These are phyloP conservation scores for Brachyopa scutellaris DNA, from an alignment of 2,888 invertebrate genomes.

Conservation along the genomic window DNA sequence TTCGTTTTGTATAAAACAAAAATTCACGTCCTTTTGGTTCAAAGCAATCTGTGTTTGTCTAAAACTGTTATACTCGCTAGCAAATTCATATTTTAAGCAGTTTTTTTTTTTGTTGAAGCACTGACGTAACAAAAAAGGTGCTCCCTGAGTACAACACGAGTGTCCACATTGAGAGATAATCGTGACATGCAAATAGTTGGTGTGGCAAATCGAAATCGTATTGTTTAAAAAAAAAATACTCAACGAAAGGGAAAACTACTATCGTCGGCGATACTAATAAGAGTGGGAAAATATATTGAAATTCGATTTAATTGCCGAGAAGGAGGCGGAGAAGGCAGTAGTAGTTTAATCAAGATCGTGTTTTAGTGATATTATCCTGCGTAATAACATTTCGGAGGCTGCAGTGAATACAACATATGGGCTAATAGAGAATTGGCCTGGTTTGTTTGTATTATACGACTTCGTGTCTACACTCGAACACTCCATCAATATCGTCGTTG, in stretches of 20 bases:
- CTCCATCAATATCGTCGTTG: slow-evolving; percentile 1
- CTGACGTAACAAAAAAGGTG: slow-evolving; percentile 27
- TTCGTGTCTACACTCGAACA: not conserved
- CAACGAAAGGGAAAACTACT: slow-evolving; percentile 46
- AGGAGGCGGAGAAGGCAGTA: slow-evolving; percentile 31
- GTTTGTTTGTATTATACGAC: slow-evolving; percentile 61
- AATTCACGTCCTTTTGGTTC: slow-evolving; percentile 4
- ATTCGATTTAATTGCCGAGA: slow-evolving; percentile 25
- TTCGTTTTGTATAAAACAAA: not conserved
- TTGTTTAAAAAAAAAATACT: slow-evolving; percentile 23
- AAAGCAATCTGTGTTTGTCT: not conserved
- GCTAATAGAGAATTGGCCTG: slow-evolving; percentile 44
- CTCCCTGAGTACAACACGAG: slow-evolving; percentile 35
- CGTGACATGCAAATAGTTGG: slow-evolving; percentile 70
- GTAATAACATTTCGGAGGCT: slow-evolving; percentile 26
- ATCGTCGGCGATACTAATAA: slow-evolving; percentile 4
- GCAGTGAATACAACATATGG: slow-evolving; percentile 23
- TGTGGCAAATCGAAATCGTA: slow-evolving; percentile 63
- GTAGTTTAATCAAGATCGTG: slow-evolving; percentile 71
- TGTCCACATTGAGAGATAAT: slow-evolving; percentile 28
- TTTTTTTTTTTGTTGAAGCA: slow-evolving; percentile 18
- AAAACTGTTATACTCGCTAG: slow-evolving; percentile 51
- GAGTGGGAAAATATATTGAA: slow-evolving; percentile 56
- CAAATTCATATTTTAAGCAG: slow-evolving; percentile 21
- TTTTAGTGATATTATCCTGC: slow-evolving; percentile 56